phyloP scores from a whole-genome alignment of 1,140 invertebrate species.

The Pseudomyrmex dendroicus region DNA sequence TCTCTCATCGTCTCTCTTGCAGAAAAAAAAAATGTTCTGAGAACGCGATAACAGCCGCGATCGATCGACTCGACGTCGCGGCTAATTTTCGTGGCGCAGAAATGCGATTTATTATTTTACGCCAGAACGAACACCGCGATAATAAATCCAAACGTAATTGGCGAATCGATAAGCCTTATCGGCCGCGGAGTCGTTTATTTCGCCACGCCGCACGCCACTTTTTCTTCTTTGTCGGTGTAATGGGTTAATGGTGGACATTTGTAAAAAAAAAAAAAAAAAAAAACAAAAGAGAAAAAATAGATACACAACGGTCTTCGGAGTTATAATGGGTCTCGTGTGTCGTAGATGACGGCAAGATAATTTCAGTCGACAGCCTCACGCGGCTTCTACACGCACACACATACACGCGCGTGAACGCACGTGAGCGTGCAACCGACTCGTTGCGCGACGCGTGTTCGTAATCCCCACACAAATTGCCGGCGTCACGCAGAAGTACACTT shows the following conservation, averaged over 20 bases:
- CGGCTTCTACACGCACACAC: background rate
- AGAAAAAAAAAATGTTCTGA: background rate
- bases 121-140: slow-evolving; percentile 1
- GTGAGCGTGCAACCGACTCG: background rate
- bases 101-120: slow-evolving; percentile 42
- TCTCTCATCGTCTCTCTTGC: background rate
- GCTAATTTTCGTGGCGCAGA: slow-evolving; percentile 18
- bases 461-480: slow-evolving; percentile 54
- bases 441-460: slow-evolving; percentile 3
- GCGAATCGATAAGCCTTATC: slow-evolving; percentile 45
- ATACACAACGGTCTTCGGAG: slow-evolving; percentile 65
- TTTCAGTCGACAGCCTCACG: slow-evolving; percentile 58
- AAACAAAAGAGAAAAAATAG: background rate
- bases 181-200: slow-evolving; percentile 7
- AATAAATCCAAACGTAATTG: slow-evolving; percentile 58
- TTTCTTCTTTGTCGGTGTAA: slow-evolving; percentile 44
- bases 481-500: slow-evolving; percentile 50
- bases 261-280: slow-evolving; percentile 24
- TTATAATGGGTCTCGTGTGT: slow-evolving; percentile 44
- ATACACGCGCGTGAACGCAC: background rate
- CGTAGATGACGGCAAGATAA: slow-evolving; percentile 66
- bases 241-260: slow-evolving; percentile 58
- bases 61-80: slow-evolving; percentile 5
- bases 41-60: background rate
- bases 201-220: slow-evolving; percentile 21